Conservation (phyloP, 2,888 invertebrate genomes). For the Drosophila neotestacea region DNA sequence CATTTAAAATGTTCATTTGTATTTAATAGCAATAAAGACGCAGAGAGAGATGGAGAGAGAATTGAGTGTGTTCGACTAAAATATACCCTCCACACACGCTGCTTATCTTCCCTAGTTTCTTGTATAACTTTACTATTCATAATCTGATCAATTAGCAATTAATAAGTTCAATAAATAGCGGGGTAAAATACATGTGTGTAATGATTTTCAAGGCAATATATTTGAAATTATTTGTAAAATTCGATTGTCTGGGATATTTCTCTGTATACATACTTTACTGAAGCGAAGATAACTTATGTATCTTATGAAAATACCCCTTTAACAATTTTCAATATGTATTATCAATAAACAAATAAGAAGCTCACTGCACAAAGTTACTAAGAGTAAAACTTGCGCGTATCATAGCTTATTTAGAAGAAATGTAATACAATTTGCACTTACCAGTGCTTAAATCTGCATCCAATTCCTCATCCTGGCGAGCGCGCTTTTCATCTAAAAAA, state of each 20-base stretch:
- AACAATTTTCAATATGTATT: neutral
- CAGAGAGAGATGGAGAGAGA: neutral
- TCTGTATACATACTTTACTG: neutral
- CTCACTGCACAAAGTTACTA: neutral
- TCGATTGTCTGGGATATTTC: neutral
- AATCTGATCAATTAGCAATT: neutral
- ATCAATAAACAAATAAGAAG: neutral
- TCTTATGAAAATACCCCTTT: neutral
- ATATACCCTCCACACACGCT: neutral
- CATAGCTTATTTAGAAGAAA: neutral
- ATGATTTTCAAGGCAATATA: neutral
- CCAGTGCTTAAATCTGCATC: constrained; percentile 82
- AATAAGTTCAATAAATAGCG: constrained; percentile 3
- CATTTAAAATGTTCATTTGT: constrained; percentile 26
- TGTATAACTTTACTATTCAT: neutral
- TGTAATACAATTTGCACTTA: constrained; percentile 62
- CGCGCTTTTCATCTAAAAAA: constrained; percentile 77
- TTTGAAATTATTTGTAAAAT: neutral
- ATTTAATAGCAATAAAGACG: constrained; percentile 16
- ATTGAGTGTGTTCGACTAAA: neutral
- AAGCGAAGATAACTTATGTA: neutral
- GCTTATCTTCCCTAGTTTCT: neutral
- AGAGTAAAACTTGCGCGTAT: neutral
- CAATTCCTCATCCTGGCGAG: constrained; percentile 84
- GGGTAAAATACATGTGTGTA: neutral